Evolutionary conservation across 2,888 invertebrate species (phyloP), one percentile per base, ranked within the genome.

Genomic region (Eulithis testata): DNA sequence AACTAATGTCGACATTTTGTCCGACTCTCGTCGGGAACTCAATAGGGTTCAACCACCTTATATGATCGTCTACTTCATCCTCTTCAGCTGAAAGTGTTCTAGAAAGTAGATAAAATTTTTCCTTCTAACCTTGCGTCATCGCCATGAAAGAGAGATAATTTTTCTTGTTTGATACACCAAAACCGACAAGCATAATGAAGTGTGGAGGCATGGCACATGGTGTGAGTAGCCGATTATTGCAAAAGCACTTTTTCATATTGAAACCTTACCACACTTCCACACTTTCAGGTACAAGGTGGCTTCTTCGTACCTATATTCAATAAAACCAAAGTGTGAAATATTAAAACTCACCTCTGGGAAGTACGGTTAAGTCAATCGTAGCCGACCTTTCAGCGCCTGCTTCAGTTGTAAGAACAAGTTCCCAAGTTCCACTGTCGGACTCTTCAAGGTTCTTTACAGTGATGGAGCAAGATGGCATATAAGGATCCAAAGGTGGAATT

Each of bases 1-100:
- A 65, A 36, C 74, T 71, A 56, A 78, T 69, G 36, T 77, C 73
- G 31, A 76, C 62, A 5, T 58, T 58, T 55, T 69, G 59, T 8
- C 65, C 70, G 4, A 50, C 66, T 63, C 61, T 70, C 7, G 76
- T 71, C 1, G 69, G 69, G 40, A 62, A 70, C 31, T 70, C 57
- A 53, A 76, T 73, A 9, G 47, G 44, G 11, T 59, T 63, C 14
- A 73, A 59, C 73, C 72, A 72, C 45, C 12, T 52, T 44, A 68
- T 61, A 21, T 21, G 21, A n/a, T 54, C 37, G 40, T 40, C 9
- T 9, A 40, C 44, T 51, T 60, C 14, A 11, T 40, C 45, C 0
- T 59, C 65, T 50, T 61, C 60, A 47, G 62, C 68, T 66, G 58
- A 14, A 52, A 49, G 21, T 45, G 11, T 47, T 52, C n/a, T 8